Conservation (phyloP, 1,140 invertebrate species). For the Hyposmocoma kahamanoa region DNA sequence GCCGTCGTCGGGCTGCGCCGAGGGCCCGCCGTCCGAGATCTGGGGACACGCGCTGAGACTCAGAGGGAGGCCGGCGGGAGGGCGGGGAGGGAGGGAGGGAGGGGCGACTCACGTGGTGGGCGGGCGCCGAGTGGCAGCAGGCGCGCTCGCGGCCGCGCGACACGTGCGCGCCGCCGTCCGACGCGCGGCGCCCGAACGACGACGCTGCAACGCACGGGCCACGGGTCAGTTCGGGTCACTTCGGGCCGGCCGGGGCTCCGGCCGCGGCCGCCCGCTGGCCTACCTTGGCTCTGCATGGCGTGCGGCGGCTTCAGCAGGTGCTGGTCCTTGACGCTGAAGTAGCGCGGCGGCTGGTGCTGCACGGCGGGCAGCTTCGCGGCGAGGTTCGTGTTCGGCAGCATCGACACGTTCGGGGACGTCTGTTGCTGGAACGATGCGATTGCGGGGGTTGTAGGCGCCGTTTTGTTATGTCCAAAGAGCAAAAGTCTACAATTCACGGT, state of each 20-base stretch:
- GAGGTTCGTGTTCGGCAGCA: conserved; percentile 75
- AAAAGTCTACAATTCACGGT: no score
- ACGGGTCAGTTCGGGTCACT: no score
- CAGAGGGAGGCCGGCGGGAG: no score
- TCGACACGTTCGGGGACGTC: conserved; percentile 28
- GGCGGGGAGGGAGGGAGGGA: no score
- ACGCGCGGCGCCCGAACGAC: conserved; percentile 91
- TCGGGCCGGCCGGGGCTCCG: conserved; percentile 92
- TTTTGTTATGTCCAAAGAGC: no score
- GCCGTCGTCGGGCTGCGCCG: conserved; percentile 26
- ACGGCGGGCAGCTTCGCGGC: conserved; percentile 58
- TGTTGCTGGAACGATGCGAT: neutral
- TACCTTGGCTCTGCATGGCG: conserved; percentile 90
- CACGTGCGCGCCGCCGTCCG: conserved; percentile 96
- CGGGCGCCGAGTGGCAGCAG: conserved; percentile 37
- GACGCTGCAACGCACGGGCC: conserved; percentile 75
- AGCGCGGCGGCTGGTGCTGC: conserved; percentile 78
- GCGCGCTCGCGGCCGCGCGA: conserved; percentile 44
- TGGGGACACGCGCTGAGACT: no score
- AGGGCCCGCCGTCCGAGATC: conserved; percentile 47
- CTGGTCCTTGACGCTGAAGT: conserved; percentile 94
- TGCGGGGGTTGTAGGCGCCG: no score
- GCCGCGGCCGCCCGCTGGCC: conserved; percentile 81
- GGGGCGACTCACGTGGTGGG: conserved; percentile 45
- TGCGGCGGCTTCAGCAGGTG: conserved; percentile 94